Evolutionary conservation across 2,888 invertebrate species (phyloP).

Genomic region (Crepidodera aurea): DNA sequence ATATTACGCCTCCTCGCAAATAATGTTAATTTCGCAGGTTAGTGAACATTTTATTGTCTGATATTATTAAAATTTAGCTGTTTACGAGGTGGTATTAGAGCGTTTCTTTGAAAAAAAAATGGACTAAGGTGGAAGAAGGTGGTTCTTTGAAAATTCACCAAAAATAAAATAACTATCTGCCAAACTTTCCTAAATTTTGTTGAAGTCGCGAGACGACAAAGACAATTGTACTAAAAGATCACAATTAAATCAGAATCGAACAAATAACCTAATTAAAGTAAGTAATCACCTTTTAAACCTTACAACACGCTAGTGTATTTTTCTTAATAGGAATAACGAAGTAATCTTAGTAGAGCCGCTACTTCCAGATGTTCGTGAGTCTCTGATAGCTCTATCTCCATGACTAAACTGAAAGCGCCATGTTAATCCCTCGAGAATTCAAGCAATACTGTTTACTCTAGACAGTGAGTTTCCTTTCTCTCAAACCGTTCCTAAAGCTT

Average conservation of each 20-base stretch:
- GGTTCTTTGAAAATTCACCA: no score
- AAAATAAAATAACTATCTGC: no score
- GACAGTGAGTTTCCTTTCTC: constrained; percentile 51
- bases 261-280: no score
- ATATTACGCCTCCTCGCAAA: constrained; percentile 82
- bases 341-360: constrained; percentile 22
- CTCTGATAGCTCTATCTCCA: constrained; percentile 39
- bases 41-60: constrained; percentile 4
- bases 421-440: constrained; percentile 56
- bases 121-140: no score
- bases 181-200: no score
- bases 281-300: not conserved
- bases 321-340: constrained; percentile 27
- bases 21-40: constrained; percentile 76
- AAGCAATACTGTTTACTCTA: constrained; percentile 56
- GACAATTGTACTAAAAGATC: no score
- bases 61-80: no score
- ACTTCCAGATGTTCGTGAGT: constrained; percentile 30
- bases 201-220: no score
- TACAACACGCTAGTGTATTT: constrained; percentile 14
- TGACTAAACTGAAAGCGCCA: constrained; percentile 50
- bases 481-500: constrained; percentile 45
- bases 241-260: no score
- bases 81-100: no score
- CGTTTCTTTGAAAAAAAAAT: no score